Conservation (phyloP, 1,140 invertebrate genomes). For the Calliphora vicina region DNA sequence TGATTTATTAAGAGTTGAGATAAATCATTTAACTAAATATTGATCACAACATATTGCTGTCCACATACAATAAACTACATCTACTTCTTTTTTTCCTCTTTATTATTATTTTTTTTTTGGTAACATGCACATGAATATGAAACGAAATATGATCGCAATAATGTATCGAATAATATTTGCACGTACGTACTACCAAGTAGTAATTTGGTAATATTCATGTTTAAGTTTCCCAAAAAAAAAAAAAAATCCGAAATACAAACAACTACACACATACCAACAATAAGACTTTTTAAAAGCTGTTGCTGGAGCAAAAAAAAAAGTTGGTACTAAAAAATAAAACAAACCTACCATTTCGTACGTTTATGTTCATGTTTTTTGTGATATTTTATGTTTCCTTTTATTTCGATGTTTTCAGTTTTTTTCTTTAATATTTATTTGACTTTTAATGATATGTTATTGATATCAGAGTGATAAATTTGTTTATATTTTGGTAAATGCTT, state of each 20-base stretch:
- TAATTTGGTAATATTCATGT: constrained; percentile 34
- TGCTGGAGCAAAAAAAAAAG: neutral
- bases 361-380: constrained; percentile 12
- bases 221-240: neutral
- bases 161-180: neutral
- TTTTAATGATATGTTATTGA: constrained; percentile 38
- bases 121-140: constrained; percentile 5
- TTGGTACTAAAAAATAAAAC: neutral
- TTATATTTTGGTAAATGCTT: constrained; percentile 20
- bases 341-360: neutral
- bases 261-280: too few relatives aligned
- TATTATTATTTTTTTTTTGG: neutral
- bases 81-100: neutral
- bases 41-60: constrained; percentile 35
- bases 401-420: constrained; percentile 19
- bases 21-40: constrained; percentile 38
- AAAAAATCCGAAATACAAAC: too few relatives aligned
- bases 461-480: constrained; percentile 39
- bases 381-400: constrained; percentile 5
- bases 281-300: constrained; percentile 10
- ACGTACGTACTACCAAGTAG: constrained; percentile 25
- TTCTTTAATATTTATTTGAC: constrained; percentile 23
- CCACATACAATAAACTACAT: constrained; percentile 25
- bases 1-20: constrained; percentile 39
- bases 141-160: neutral